A percentile compares a stretch with the other conserved stretches of the same genome.
Evolutionary conservation across 2,888 invertebrate genomes (phyloP).

Genomic region (Hyppa rectilinea): DNA sequence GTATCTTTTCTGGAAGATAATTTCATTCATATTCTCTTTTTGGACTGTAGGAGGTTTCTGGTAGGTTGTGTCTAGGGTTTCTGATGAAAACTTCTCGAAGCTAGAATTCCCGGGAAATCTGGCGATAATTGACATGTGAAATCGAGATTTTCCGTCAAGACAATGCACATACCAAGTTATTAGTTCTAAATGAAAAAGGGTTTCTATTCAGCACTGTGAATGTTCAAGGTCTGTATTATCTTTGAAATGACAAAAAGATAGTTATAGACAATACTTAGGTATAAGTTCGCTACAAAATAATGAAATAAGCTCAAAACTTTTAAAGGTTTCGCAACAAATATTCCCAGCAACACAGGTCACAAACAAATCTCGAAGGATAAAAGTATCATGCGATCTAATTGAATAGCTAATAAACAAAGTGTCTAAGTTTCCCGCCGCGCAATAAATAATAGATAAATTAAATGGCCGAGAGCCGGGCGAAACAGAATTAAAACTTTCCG

Average conservation of each 20-base stretch:
- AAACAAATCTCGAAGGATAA: conserved; percentile 60
- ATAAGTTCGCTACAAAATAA: conserved; percentile 12
- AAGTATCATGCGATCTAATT: conserved; percentile 76
- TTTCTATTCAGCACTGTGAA: too few relatives aligned
- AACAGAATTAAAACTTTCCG: conserved; percentile 88
- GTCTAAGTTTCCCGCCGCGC: conserved; percentile 79
- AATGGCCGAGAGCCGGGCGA: conserved; percentile 79
- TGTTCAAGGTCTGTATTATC: too few relatives aligned
- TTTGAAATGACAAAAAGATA: too few relatives aligned
- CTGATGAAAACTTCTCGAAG: too few relatives aligned
- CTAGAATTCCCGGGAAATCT: too few relatives aligned
- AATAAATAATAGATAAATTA: conserved; percentile 88
- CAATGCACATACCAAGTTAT: too few relatives aligned
- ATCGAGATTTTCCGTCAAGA: too few relatives aligned
- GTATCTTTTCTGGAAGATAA: not conserved
- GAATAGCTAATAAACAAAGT: conserved; percentile 84
- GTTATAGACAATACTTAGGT: too few relatives aligned
- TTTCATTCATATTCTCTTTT: not conserved
- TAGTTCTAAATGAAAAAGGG: too few relatives aligned
- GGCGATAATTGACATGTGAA: too few relatives aligned
- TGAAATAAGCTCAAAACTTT: conserved; percentile 15
- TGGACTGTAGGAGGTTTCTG: not conserved
- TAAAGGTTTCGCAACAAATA: conserved; percentile 24
- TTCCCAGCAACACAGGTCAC: conserved; percentile 17
- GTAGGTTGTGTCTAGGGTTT: not conserved